A percentile compares a stretch with the other conserved stretches of the same genome.
phyloP scores from a whole-genome alignment of 2,113 vertebrate species.

The Aviceda subcristata region DNA sequence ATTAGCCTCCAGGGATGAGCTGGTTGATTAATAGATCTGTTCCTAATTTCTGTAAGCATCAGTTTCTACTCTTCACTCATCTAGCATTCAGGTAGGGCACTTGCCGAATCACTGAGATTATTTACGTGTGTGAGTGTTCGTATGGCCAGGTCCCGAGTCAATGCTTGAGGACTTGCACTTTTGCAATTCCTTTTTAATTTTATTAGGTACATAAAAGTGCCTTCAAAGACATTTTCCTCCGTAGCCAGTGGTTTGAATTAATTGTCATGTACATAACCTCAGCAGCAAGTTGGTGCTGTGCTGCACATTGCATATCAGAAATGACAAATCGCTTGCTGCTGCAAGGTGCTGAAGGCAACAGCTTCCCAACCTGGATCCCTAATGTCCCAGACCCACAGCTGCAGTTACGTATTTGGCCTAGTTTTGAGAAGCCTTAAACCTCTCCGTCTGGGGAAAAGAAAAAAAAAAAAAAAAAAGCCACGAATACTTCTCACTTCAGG shows the following conservation, averaged over 20 bases:
- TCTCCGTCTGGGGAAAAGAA: rapidly evolving
- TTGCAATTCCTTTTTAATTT: not conserved
- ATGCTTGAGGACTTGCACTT: not conserved
- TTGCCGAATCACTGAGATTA: not conserved
- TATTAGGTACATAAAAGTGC: not conserved
- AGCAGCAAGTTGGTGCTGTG: not conserved
- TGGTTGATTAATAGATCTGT: slow-evolving; percentile 41
- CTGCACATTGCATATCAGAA: not conserved
- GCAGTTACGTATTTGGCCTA: not conserved
- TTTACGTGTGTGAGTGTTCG: not conserved
- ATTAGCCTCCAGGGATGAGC: slow-evolving; percentile 11
- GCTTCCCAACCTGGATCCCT: not conserved
- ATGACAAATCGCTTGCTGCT: not conserved
- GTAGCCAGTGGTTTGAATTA: not conserved
- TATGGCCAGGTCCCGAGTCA: not conserved
- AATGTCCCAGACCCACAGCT: not conserved
- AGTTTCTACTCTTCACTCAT: not conserved
- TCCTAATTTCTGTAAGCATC: slow-evolving; percentile 35
- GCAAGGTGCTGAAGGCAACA: slow-evolving; percentile 31
- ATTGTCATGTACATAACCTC: not conserved
- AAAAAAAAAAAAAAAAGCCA: not conserved
- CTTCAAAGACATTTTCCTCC: not conserved
- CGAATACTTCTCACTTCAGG: not conserved
- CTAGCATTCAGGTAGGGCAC: not conserved
- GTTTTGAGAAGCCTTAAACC: not conserved